Evolutionary conservation across 2,113 vertebrate genomes (phyloP).

Genomic region (Pimephales promelas): DNA sequence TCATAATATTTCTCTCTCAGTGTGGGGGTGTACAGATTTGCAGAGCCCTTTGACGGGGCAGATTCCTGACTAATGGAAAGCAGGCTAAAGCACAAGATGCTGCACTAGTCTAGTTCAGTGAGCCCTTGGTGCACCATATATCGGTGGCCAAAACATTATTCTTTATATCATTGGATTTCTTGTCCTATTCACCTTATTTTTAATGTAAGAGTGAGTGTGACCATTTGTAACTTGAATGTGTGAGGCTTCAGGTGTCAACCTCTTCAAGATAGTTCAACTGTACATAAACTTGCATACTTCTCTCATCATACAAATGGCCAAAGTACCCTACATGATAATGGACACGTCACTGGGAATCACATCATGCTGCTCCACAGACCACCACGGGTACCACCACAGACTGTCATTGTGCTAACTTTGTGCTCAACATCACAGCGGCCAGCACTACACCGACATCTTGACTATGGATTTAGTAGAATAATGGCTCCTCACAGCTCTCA

Average conservation of each 20-base stretch:
- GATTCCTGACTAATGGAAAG: slow-evolving; percentile 55
- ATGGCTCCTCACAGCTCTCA: background rate
- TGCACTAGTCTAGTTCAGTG: background rate
- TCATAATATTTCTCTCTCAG: slow-evolving; percentile 35
- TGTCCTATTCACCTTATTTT: too few relatives aligned
- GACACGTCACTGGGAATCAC: background rate
- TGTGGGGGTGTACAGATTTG: slow-evolving; percentile 10
- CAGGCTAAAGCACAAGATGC: slow-evolving; percentile 24
- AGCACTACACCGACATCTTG: slow-evolving; percentile 7
- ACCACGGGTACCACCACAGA: background rate
- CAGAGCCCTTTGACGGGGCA: slow-evolving; percentile 37
- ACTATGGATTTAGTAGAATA: background rate
- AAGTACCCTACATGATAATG: background rate
- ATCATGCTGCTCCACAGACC: background rate
- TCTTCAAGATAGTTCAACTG: too few relatives aligned
- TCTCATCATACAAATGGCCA: background rate
- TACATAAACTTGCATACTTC: background rate
- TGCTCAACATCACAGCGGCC: background rate
- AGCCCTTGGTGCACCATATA: background rate
- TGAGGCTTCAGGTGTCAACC: too few relatives aligned
- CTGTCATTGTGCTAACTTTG: background rate
- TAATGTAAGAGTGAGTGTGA: too few relatives aligned
- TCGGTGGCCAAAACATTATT: background rate
- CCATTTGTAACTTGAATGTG: too few relatives aligned
- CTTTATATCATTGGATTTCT: background rate